These are phyloP conservation scores for Seira sanloemensis DNA, from an alignment of 2,888 invertebrate species.

Conservation along the genomic window DNA sequence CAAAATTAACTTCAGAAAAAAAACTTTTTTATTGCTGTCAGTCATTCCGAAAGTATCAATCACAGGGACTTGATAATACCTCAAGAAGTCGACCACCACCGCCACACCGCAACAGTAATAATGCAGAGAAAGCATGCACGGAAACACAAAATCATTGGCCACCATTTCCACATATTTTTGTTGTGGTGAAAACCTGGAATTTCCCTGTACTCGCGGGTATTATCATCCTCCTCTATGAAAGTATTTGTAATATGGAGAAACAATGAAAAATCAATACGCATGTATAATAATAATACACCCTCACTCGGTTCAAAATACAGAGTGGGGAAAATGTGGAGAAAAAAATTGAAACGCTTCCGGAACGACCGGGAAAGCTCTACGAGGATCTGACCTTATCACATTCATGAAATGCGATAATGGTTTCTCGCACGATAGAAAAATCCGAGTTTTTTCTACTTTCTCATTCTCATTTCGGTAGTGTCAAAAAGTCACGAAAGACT, in stretches of 20 bases:
- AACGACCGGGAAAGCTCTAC: background rate
- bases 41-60: conserved; percentile 17
- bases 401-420: conserved; percentile 42
- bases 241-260: background rate
- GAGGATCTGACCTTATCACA: conserved; percentile 17
- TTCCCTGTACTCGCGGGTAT: too few relatives aligned
- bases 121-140: background rate
- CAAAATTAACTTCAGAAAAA: background rate
- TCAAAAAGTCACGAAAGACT: conserved; percentile 54
- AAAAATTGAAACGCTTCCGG: conserved; percentile 16
- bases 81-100: background rate
- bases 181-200: background rate
- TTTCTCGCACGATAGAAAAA: conserved; percentile 37
- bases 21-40: conserved; percentile 7
- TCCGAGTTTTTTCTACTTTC: too few relatives aligned
- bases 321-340: background rate
- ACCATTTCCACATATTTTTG: background rate
- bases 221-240: background rate
- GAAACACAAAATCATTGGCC: background rate
- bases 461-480: conserved; percentile 28
- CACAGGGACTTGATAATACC: conserved; percentile 15
- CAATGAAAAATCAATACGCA: conserved; percentile 9
- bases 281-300: too few relatives aligned
- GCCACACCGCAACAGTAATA: background rate
- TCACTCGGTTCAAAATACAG: background rate